These are phyloP conservation scores for Pteropus rufus DNA, from an alignment of 2,797 vertebrate genomes.

Conservation along the genomic window DNA sequence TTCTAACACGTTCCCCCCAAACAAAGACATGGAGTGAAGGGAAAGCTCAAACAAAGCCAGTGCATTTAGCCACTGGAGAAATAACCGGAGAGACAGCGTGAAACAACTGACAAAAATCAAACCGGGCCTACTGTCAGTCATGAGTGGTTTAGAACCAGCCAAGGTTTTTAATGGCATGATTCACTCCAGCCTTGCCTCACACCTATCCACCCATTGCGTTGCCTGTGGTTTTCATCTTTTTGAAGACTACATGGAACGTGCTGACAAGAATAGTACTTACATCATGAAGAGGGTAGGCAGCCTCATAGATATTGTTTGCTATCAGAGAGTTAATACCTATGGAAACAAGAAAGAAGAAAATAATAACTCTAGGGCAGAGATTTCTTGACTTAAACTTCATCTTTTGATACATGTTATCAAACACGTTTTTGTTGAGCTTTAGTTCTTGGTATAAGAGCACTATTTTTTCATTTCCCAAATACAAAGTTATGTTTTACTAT, in stretches of 20 bases:
- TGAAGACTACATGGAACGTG: not conserved
- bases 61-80: not conserved
- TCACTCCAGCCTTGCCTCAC: fast-evolving
- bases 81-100: not conserved
- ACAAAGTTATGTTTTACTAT: not conserved
- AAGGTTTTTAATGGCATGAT: not conserved
- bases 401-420: not conserved
- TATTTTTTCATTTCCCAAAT: not conserved
- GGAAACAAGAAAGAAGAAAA: constrained; percentile 47
- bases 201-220: fast-evolving
- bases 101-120: not conserved
- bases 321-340: constrained; percentile 94
- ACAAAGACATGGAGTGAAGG: not conserved
- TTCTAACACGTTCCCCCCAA: not conserved
- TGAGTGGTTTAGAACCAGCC: not conserved
- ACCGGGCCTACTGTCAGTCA: not conserved
- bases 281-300: constrained; percentile 96
- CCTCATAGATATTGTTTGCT: constrained; percentile 93
- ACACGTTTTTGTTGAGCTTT: not conserved
- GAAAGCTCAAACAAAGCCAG: not conserved
- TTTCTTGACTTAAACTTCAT: not conserved
- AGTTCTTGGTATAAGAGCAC: not conserved
- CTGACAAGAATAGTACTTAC: constrained; percentile 82
- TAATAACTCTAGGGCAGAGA: not conserved
- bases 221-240: not conserved